Conservation (phyloP, 2,797 vertebrate genomes). For the Acanthurus lineatus region DNA sequence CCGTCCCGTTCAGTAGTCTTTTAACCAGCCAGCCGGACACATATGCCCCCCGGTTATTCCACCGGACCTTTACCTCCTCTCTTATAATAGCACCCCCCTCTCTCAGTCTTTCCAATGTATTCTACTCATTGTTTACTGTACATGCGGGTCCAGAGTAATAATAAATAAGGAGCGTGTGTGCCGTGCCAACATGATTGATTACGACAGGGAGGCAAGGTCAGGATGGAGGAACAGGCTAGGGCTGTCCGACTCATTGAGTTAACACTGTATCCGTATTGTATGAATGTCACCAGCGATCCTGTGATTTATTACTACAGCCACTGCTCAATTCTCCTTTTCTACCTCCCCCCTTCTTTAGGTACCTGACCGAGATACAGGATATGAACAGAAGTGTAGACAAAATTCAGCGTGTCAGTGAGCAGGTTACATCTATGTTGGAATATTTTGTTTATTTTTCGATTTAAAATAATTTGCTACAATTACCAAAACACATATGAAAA, state of each 20-base stretch:
- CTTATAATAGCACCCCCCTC: slow-evolving; percentile 82
- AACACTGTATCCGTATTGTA: slow-evolving; percentile 89
- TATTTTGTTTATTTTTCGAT: slow-evolving; percentile 44
- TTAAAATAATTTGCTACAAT: slow-evolving; percentile 26
- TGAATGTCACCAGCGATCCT: slow-evolving; percentile 88
- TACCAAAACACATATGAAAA: background rate
- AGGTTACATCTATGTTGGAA: slow-evolving; percentile 58
- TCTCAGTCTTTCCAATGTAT: slow-evolving; percentile 84
- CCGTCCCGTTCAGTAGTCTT: slow-evolving; percentile 73
- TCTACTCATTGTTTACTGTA: slow-evolving; percentile 88
- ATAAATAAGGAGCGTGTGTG: slow-evolving; percentile 88
- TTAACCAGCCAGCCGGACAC: slow-evolving; percentile 83
- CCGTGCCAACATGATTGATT: slow-evolving; percentile 87
- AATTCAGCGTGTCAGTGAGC: slow-evolving; percentile 72
- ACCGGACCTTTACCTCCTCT: slow-evolving; percentile 82
- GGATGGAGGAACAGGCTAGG: slow-evolving; percentile 88
- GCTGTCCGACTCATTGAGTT: slow-evolving; percentile 88
- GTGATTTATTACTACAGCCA: slow-evolving; percentile 88
- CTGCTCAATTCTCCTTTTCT: slow-evolving; percentile 87
- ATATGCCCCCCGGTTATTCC: slow-evolving; percentile 83
- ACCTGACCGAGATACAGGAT: slow-evolving; percentile 86
- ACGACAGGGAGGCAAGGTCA: slow-evolving; percentile 88
- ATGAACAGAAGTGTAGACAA: slow-evolving; percentile 81
- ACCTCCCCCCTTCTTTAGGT: slow-evolving; percentile 82
- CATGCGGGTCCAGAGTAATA: slow-evolving; percentile 86